Evolutionary conservation across 2,797 vertebrate species (phyloP), one percentile per base, ranked within the genome.

Genomic region (Enteromius argenteus): DNA sequence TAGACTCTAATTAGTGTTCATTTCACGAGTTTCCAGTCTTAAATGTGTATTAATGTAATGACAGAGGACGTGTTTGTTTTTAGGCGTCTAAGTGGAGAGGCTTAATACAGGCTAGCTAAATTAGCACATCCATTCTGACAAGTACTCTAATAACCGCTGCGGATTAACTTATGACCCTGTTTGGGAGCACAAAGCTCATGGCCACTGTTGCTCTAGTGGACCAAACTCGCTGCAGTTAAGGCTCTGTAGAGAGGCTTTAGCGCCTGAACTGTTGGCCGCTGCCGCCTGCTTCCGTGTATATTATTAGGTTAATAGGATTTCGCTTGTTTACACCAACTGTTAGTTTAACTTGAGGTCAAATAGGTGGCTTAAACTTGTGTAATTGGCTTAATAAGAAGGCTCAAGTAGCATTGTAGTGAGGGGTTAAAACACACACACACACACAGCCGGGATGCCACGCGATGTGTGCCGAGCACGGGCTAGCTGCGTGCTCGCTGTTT

Each of bases 271-370:
- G 79, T 60, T 78, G 85, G 81, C 64, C 19, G 87, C 90, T 89
- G 86, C 84, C 44, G 83, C 69, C 67, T 66, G n/a, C 74, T 58
- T 79, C 76, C 66, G 64, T 91, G 88, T 89, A 87, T 87, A 89
- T 91, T 89, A 91, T 88, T 88, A 90, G 83, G 76, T 87, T 92
- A 92, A 94, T 91, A 91, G 88, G 91, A 93, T 90, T 91, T 85
- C 80, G 79, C 86, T 88, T 92, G 89, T 92, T 93, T 89, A 92
- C 86, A 91, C 84, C 89, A 90, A 92, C 88, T 90, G 87, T 85
- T 91, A 85, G 84, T 88, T 92, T 88, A 90, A 89, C 71, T 68
- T 9, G 79, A 89, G 89, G 88, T 91, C 89, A 92, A 88, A 89
- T 88, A 89, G 86, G 86, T 86, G 89, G 87, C 85, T 90, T 92